phyloP scores from a whole-genome alignment of 2,888 invertebrate genomes.

The Panzeria rudis region DNA sequence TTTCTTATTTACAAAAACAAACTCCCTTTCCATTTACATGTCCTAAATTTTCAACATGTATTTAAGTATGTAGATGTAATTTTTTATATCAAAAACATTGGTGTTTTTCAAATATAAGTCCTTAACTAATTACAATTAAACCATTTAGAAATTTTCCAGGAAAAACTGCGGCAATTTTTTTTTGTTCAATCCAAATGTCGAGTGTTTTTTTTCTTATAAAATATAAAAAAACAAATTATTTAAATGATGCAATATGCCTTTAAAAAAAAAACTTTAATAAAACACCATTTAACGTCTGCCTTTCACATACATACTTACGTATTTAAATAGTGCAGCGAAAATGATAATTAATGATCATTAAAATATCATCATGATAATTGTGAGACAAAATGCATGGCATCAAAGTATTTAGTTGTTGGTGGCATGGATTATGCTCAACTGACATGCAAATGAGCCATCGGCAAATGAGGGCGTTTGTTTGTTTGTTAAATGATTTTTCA shows the following conservation, averaged over 20 bases:
- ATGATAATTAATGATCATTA: conserved; percentile 42
- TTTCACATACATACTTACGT: conserved; percentile 1
- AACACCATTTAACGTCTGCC: conserved; percentile 35
- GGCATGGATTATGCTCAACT: conserved; percentile 76
- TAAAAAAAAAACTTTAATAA: background rate
- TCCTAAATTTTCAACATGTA: background rate
- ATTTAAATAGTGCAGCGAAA: conserved; percentile 7
- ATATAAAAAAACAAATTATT: conserved; percentile 55
- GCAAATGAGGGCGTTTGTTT: conserved; percentile 52
- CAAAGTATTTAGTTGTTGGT: conserved; percentile 76
- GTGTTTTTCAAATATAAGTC: conserved; percentile 48
- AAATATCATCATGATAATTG: conserved; percentile 50
- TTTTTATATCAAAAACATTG: conserved; percentile 25
- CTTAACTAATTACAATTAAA: conserved; percentile 77
- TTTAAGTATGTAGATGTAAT: too few relatives aligned
- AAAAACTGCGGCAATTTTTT: conserved; percentile 73
- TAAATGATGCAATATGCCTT: conserved; percentile 68
- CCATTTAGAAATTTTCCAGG: conserved; percentile 76
- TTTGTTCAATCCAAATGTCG: conserved; percentile 70
- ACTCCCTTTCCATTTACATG: background rate
- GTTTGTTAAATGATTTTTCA: conserved; percentile 47
- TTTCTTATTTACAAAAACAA: background rate
- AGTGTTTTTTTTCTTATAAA: conserved; percentile 60
- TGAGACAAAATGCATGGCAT: conserved; percentile 72
- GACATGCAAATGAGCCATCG: conserved; percentile 79